Conservation (phyloP, 1,140 invertebrate genomes). For the Varroa destructor region DNA sequence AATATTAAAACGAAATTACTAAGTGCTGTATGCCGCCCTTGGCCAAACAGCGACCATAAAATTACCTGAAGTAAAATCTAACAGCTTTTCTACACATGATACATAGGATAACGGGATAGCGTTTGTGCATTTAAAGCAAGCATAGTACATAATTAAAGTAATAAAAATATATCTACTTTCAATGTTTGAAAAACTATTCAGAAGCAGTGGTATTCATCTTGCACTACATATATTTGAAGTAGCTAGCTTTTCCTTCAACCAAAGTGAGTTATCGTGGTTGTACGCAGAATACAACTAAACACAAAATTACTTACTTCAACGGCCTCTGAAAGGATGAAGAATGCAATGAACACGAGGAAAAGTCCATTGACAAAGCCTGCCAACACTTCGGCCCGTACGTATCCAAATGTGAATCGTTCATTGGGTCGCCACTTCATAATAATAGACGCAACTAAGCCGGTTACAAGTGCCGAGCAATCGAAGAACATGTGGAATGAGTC, state of each 20-base stretch:
- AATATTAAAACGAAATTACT: background rate
- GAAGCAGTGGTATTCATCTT: too few relatives aligned
- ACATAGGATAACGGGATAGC: too few relatives aligned
- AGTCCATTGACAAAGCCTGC: constrained; percentile 93
- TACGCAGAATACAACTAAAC: background rate
- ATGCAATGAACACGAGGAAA: constrained; percentile 83
- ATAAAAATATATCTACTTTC: too few relatives aligned
- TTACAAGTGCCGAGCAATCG: constrained; percentile 86
- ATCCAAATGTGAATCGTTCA: constrained; percentile 81
- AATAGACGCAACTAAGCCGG: constrained; percentile 78
- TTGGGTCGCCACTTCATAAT: constrained; percentile 72
- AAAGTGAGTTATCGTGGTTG: background rate
- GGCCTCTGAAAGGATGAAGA: constrained; percentile 90
- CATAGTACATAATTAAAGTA: too few relatives aligned
- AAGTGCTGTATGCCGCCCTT: too few relatives aligned
- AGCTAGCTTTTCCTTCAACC: background rate
- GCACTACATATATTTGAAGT: too few relatives aligned
- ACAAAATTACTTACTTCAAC: constrained; percentile 50
- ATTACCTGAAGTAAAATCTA: too few relatives aligned
- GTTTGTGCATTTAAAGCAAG: too few relatives aligned
- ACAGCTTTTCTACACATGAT: too few relatives aligned
- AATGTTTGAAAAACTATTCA: too few relatives aligned
- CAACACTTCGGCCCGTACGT: constrained; percentile 79
- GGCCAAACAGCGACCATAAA: too few relatives aligned
- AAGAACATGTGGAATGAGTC: constrained; percentile 99